Conservation (phyloP, 2,888 invertebrate species). For the Polietes domitor region DNA sequence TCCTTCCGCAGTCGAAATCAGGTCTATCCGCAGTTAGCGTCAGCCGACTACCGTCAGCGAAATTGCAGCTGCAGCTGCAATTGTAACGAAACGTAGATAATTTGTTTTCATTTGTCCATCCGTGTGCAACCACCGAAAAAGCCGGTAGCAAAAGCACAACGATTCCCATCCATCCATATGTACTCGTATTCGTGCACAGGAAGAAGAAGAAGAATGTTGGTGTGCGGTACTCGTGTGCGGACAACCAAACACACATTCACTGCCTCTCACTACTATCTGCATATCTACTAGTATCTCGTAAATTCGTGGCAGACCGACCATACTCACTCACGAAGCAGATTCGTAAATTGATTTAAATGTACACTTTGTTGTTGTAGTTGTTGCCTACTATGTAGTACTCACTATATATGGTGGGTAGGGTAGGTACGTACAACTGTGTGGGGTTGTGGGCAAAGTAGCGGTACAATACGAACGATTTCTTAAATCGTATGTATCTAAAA, state of each 20-base stretch:
- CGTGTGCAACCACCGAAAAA: neutral
- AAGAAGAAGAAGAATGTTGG: too few species aligned
- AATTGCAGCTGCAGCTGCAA: slow-evolving; percentile 1
- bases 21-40: slow-evolving; percentile 6
- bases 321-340: slow-evolving; percentile 52
- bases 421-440: neutral
- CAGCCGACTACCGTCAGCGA: too few species aligned
- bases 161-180: neutral
- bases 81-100: slow-evolving; percentile 12
- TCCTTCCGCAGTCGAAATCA: slow-evolving; percentile 9
- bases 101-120: slow-evolving; percentile 30
- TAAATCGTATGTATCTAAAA: slow-evolving; percentile 34
- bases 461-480: neutral
- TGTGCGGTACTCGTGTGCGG: too few species aligned
- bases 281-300: slow-evolving; percentile 18
- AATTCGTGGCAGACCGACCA: slow-evolving; percentile 29
- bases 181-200: neutral
- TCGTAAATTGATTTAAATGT: slow-evolving; percentile 64
- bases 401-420: neutral
- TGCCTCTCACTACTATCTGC: neutral
- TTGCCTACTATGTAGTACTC: too few species aligned
- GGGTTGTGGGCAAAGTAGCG: neutral
- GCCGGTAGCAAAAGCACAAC: slow-evolving; percentile 30
- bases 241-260: too few species aligned
- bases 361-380: slow-evolving; percentile 25